A percentile compares a stretch with the other conserved stretches of the same genome.
These are phyloP conservation scores for Trachelus tabidus DNA, from an alignment of 2,888 invertebrate genomes.

Conservation along the genomic window DNA sequence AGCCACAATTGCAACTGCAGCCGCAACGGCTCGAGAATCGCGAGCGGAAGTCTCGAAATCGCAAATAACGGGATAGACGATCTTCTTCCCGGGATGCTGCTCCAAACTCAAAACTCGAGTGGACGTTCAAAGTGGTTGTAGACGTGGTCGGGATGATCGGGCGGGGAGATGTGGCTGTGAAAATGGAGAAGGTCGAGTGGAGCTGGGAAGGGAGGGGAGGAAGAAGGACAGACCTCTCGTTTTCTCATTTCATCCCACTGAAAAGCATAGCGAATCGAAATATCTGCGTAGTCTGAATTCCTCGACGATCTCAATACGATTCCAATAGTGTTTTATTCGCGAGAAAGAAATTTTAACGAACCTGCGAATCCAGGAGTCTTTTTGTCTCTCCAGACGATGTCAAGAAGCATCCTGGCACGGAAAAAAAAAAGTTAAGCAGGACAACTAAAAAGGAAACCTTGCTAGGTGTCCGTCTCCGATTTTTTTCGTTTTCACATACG, in stretches of 20 bases:
- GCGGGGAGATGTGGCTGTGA: neutral
- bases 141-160: neutral
- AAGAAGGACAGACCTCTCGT: neutral
- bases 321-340: neutral
- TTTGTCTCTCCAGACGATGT: neutral
- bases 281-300: neutral
- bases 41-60: neutral
- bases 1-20: neutral
- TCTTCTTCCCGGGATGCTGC: neutral
- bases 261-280: neutral
- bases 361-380: neutral
- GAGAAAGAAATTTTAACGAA: neutral
- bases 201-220: neutral
- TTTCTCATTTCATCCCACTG: neutral
- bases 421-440: too few relatives aligned
- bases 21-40: neutral
- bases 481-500: too few relatives aligned
- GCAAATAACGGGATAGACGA: neutral
- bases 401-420: neutral
- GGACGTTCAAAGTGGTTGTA: neutral
- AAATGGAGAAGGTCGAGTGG: neutral
- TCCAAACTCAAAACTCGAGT: neutral
- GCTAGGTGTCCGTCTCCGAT: too few relatives aligned
- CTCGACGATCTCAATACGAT: neutral
- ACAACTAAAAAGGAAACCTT: too few relatives aligned